Percentiles rank a stretch among this genome's conserved stretches.
Evolutionary conservation across 2,113 vertebrate species (phyloP).

Genomic region (Periophthalmus modestus): DNA sequence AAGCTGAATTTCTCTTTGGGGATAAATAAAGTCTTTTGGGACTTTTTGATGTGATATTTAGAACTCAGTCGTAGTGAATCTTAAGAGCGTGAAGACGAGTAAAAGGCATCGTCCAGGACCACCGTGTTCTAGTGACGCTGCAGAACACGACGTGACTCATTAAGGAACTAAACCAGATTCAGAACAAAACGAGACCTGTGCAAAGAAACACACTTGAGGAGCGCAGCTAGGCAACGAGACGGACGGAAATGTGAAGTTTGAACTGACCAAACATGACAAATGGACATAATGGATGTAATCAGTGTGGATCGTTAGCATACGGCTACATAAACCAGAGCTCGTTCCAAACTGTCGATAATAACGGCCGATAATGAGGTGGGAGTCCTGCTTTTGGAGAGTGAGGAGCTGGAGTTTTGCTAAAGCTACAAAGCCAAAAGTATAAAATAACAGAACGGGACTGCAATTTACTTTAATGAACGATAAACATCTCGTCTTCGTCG

Average conservation of each 20-base stretch:
- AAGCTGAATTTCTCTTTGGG: no score
- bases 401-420: no score
- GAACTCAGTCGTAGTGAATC: constrained; percentile 30
- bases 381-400: neutral
- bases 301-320: constrained; percentile 30
- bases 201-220: neutral
- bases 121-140: constrained; percentile 9
- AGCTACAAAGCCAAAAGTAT: no score
- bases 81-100: constrained; percentile 10
- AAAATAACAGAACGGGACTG: no score
- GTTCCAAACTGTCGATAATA: neutral
- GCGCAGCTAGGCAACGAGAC: neutral
- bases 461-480: no score
- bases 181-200: constrained; percentile 10
- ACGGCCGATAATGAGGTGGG: neutral
- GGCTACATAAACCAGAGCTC: constrained; percentile 16
- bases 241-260: constrained; percentile 15
- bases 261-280: neutral
- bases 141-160: constrained; percentile 48
- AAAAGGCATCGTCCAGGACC: constrained; percentile 44
- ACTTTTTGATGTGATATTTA: neutral
- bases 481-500: no score
- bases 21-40: no score
- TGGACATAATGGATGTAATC: constrained; percentile 18
- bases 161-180: constrained; percentile 13